Conservation (phyloP, 2,113 vertebrate genomes). For the Lonchura striata region DNA sequence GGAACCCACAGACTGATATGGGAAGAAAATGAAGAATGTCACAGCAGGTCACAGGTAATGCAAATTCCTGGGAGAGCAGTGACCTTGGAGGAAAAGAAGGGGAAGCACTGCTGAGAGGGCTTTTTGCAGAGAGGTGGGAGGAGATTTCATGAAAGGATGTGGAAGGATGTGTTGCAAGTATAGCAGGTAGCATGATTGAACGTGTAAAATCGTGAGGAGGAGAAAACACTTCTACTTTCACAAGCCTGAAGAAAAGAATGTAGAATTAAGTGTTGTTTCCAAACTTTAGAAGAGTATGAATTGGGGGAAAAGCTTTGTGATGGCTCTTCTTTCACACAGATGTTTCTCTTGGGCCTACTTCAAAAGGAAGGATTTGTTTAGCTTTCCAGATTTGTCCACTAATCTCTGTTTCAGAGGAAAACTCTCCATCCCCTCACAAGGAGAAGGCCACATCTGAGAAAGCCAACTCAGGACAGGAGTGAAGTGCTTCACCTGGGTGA, state of each 20-base stretch:
- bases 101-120: not conserved
- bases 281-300: not conserved
- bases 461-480: not conserved
- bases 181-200: slow-evolving; percentile 41
- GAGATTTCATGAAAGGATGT: not conserved
- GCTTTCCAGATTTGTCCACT: not conserved
- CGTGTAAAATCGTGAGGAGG: not conserved
- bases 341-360: slow-evolving; percentile 37
- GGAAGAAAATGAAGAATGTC: not conserved
- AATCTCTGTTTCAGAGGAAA: not conserved
- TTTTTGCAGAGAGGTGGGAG: not conserved
- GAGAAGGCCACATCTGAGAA: not conserved
- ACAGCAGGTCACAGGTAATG: not conserved
- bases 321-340: slow-evolving; percentile 26
- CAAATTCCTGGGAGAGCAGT: not conserved
- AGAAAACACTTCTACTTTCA: slow-evolving; percentile 53
- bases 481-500: not conserved
- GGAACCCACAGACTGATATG: not conserved
- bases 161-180: slow-evolving; percentile 13
- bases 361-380: slow-evolving; percentile 13
- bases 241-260: not conserved
- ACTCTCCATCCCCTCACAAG: not conserved
- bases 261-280: not conserved
- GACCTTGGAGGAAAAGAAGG: slow-evolving; percentile 8
- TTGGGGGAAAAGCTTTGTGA: not conserved